Conservation (phyloP, 2,113 vertebrate genomes). For the Montifringilla adamsi region DNA sequence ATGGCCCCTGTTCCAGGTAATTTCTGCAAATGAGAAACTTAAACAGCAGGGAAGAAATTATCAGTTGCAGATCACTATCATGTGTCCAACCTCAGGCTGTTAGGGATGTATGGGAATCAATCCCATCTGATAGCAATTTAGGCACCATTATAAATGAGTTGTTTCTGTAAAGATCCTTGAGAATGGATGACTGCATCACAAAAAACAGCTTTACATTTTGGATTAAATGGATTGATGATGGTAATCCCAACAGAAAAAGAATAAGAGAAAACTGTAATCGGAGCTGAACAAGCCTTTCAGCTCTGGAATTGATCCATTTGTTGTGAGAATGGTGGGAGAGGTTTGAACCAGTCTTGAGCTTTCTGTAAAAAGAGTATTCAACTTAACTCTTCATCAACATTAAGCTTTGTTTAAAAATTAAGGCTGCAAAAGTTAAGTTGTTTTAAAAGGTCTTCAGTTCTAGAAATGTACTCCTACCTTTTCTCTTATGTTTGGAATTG, state of each 20-base stretch:
- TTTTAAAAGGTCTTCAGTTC: neutral
- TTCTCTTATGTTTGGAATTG: slow-evolving; percentile 7
- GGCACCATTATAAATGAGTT: slow-evolving; percentile 24
- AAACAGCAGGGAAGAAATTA: slow-evolving; percentile 2
- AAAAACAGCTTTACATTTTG: slow-evolving; percentile 44
- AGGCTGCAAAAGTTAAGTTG: neutral
- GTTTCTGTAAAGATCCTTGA: slow-evolving; percentile 49
- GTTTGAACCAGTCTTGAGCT: neutral
- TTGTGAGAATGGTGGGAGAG: neutral
- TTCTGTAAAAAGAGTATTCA: neutral
- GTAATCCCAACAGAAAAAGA: slow-evolving; percentile 49
- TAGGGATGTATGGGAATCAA: slow-evolving; percentile 7
- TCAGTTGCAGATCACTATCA: slow-evolving; percentile 18
- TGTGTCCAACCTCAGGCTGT: slow-evolving; percentile 19
- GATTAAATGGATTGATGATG: slow-evolving; percentile 45
- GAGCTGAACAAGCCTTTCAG: neutral
- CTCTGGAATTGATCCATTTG: slow-evolving; percentile 17
- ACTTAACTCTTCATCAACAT: neutral
- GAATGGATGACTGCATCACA: slow-evolving; percentile 55
- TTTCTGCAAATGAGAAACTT: neutral
- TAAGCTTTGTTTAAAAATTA: neutral
- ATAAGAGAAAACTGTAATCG: neutral
- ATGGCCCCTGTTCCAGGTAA: neutral
- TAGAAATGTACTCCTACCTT: slow-evolving; percentile 34
- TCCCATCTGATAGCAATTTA: slow-evolving; percentile 62